Evolutionary conservation across 2,113 vertebrate species (phyloP).

Genomic region (Cettia cetti): DNA sequence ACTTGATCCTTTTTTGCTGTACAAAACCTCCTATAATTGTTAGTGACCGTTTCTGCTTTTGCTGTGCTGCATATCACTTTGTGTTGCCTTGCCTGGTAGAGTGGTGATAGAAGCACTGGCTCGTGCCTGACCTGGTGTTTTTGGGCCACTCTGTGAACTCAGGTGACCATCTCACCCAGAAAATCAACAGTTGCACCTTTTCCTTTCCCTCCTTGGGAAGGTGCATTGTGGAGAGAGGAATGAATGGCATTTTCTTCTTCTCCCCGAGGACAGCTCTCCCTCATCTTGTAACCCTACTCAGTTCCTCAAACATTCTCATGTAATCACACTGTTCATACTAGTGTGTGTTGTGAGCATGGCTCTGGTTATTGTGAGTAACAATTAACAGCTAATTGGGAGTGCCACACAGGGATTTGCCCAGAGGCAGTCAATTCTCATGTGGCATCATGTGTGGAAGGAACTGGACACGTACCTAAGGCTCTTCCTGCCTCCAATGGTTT

Average conservation of each 20-base stretch:
- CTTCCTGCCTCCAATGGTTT: background rate
- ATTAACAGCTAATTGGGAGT: background rate
- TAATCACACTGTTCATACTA: background rate
- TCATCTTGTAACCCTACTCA: background rate
- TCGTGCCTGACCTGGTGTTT: background rate
- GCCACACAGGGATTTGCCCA: accelerated
- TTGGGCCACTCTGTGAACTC: background rate
- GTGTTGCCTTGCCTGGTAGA: background rate
- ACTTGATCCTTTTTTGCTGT: background rate
- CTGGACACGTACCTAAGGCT: background rate
- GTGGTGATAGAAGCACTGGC: background rate
- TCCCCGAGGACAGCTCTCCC: background rate
- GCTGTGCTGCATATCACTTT: background rate
- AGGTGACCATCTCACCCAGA: background rate
- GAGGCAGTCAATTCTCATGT: background rate
- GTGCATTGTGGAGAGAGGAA: background rate
- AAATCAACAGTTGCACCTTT: background rate
- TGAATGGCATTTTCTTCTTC: background rate
- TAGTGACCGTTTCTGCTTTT: background rate
- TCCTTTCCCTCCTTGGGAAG: background rate
- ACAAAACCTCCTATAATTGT: background rate
- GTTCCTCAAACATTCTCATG: background rate
- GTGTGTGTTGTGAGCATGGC: background rate
- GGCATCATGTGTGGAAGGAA: background rate
- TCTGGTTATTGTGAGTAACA: background rate